Base-by-base conservation (phyloP, 1,140 invertebrate genomes). In the Akabosia matsudoensis region DNA sequence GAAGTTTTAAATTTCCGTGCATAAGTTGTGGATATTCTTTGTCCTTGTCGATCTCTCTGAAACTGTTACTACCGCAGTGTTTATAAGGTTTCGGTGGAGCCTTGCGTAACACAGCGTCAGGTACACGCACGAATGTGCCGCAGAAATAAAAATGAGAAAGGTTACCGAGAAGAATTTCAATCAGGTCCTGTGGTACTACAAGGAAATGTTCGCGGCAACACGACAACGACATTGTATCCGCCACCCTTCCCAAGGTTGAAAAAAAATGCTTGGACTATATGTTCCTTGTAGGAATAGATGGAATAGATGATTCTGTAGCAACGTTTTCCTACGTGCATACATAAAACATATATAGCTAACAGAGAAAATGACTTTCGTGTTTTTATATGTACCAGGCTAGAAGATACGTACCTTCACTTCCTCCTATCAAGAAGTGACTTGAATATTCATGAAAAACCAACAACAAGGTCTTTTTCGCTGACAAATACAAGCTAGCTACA, bases 121-220 rank as follows among this genome's bases (percentile, higher is more conserved):
- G 18, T 18, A 45, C 22, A 22, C 61, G 61, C 24, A 30, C 24
- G 61, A 7, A 10, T 28, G 24, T 67, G 28, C 28, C 26, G n/a
- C 24, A 67, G 61, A 67, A 67, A 30, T 67, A 67, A 30, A 67
- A 67, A 67, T 67, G 61, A 67, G 61, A 10, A 30, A 31, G 28
- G 28, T 4, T 67, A 31, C 7, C 28, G 61, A 28, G 31, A 13
- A 31, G 61, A 67, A 67, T 67, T 28, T n/a, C 61, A 67, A 67
- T 28, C 61, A 67, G 61, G 37, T 45, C 37, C 18, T 45, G 37
- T 45, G 37, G 37, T 10, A 45, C 7, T n/a, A 45, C 18, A 18
- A 10, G 18, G 18, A 45, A 45, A 18, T 45, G 37, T 45, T 45
- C 37, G 18, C 37, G 18, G 37, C 37, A 45, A 45, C 37, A 45